Base-by-base conservation (phyloP, 1,140 invertebrate species). In the Saccostrea cuccullata region DNA sequence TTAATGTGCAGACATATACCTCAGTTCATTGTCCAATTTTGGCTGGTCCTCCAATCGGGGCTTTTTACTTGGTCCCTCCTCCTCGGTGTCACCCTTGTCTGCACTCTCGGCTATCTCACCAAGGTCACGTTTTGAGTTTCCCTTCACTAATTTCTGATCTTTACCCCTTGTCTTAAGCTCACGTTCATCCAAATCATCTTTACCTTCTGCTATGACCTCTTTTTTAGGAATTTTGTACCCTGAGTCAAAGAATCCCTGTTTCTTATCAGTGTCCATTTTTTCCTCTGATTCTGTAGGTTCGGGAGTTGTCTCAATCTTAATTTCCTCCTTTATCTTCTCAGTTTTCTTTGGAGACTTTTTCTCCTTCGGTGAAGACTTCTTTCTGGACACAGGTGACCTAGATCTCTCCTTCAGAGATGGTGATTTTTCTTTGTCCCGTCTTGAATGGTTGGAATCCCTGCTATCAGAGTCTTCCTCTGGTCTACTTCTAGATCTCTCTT, bases 1-100 rank as follows among this genome's bases (percentile, higher is more conserved):
- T 20, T 20, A 20, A 64, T 20, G 6, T 64, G 15, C n/a, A 64
- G 5, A 64, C 5, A 26, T 26, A 77, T 86, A 91, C 91, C 91
- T 89, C 5, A 91, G 64, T 70, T 91, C 91, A 82, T 87, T 87
- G 20, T 90, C 83, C 55, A 89, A 84, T 60, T 85, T 89, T 12
- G 30, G 15, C 17, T 55, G 26, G 30, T 77, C 82, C n/a, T 87
- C 89, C 60, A 88, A 30, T 23, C 82, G 30, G 15, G 58, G 73
- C 82, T 90, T 84, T 88, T 85, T 83, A 83, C 82, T 87, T 40
- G 40, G 64, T 20, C 82, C 64, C 56, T 86, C 84, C 12, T 86
- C 56, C 70, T 82, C 70, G 12, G 13, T 36, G 23, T 15, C 70
- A 36, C 8, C 26, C 23, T 77, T 64, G 1, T 64, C 55, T 47